Percentiles rank a stretch among this genome's conserved stretches.
phyloP scores from a whole-genome alignment of 2,888 invertebrate species.

The Ariolimax columbianus region DNA sequence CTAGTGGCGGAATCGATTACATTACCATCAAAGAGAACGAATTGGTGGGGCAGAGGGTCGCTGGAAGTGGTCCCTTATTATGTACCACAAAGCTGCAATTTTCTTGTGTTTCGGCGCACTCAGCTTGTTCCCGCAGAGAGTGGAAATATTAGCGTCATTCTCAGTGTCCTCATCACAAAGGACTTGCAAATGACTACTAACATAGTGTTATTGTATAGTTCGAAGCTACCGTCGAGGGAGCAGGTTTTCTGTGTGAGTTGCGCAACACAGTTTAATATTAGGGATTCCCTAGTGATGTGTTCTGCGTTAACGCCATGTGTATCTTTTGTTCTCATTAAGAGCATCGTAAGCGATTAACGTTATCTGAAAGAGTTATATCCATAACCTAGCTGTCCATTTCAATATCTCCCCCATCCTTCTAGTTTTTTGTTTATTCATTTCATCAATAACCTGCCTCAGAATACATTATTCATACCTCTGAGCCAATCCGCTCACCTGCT shows the following conservation, averaged over 20 bases:
- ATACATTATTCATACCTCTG: no score
- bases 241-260: neutral
- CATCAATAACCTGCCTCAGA: no score
- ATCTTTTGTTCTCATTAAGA: no score
- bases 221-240: neutral
- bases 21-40: neutral
- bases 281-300: no score
- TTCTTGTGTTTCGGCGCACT: neutral
- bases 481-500: no score
- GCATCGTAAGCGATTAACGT: no score
- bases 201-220: neutral
- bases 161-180: neutral
- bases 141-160: slow-evolving; percentile 1
- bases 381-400: no score
- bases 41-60: neutral
- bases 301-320: no score
- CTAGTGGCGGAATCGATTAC: neutral
- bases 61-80: neutral
- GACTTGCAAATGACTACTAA: neutral
- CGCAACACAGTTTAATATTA: no score
- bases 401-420: no score
- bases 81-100: neutral
- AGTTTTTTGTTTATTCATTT: no score
- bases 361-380: no score
- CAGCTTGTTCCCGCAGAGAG: neutral